A percentile compares a stretch with the other conserved stretches of the same genome.
Conservation (phyloP, 2,797 vertebrate genomes). For the Cygnus olor region DNA sequence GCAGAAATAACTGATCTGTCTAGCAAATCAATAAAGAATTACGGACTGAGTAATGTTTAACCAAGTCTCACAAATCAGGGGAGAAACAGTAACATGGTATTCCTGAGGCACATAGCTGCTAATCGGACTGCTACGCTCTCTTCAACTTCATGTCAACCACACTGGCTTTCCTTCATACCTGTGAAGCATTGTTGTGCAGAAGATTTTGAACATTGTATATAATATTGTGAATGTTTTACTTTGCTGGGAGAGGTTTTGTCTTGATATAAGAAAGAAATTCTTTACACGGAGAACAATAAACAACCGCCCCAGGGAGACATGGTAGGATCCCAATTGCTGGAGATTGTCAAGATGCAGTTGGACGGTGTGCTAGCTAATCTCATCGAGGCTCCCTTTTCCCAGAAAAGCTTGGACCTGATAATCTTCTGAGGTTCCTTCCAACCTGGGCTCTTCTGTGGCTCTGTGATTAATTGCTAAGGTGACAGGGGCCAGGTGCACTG, state of each 20-base stretch:
- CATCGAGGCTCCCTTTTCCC: neutral
- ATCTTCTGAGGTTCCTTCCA: neutral
- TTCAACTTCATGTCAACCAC: neutral
- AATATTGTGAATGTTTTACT: neutral
- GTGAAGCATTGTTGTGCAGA: neutral
- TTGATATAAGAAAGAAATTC: neutral
- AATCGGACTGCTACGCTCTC: neutral
- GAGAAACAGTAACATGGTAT: neutral
- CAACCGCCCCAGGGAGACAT: no score
- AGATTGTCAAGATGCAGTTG: neutral
- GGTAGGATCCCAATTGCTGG: neutral
- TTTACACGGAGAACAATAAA: neutral
- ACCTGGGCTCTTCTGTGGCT: neutral
- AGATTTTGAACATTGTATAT: neutral
- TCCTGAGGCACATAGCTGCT: neutral
- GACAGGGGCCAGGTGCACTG: neutral
- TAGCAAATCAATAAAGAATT: neutral
- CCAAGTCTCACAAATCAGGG: neutral
- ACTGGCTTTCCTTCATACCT: neutral
- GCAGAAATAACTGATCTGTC: neutral
- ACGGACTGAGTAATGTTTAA: conserved; percentile 27
- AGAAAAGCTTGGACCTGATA: neutral
- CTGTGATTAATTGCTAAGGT: neutral
- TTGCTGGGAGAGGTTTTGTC: neutral
- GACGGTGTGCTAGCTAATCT: neutral